Evolutionary conservation across 2,797 vertebrate species (phyloP), one percentile per base, ranked within the genome.

Genomic region (Pelodytes ibericus): DNA sequence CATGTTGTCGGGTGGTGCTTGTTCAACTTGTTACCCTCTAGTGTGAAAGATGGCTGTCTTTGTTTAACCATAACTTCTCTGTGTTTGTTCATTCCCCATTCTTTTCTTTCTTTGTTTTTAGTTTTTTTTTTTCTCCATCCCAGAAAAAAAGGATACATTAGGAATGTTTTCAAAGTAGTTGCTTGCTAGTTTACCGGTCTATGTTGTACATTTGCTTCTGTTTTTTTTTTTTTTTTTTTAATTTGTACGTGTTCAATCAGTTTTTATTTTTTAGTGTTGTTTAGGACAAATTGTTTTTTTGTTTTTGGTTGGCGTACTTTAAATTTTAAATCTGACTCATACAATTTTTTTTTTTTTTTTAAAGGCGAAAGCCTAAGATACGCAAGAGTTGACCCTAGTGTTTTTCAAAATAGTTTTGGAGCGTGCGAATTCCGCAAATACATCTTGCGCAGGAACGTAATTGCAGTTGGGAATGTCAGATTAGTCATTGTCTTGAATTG

Each of bases 1-100:
- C 89, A 90, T 98, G 95, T 92, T 95, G 94, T 96, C 92, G 94
- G 94, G 95, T 98, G 94, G 92, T 98, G 95, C 95, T 96, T 97
- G 96, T 7, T 96, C 94, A 93, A 90, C 90, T 84, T 81, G 83
- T 82, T 82, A 49, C 87, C 90, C 84, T 93, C 92, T 95, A 91
- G 95, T 95, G 88, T 96, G 94, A 94, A 92, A 95, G 93, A 94
- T 96, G 95, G 94, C 95, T 97, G 94, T 94, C 92, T 90, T 91
- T 95, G 92, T 95, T 91, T 80, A 91, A 44, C 88, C 93, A 93
- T 90, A 82, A 91, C 90, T 91, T 90, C 91, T 92, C 90, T 89
- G 93, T 94, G 89, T 85, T 93, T 92, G 88, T 90, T 92, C 90
- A 94, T 93, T 92, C 89, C 86, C 92, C 90, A 94, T 93, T 91